Evolutionary conservation across 2,797 vertebrate genomes (phyloP).

Genomic region (Monodelphis domestica): DNA sequence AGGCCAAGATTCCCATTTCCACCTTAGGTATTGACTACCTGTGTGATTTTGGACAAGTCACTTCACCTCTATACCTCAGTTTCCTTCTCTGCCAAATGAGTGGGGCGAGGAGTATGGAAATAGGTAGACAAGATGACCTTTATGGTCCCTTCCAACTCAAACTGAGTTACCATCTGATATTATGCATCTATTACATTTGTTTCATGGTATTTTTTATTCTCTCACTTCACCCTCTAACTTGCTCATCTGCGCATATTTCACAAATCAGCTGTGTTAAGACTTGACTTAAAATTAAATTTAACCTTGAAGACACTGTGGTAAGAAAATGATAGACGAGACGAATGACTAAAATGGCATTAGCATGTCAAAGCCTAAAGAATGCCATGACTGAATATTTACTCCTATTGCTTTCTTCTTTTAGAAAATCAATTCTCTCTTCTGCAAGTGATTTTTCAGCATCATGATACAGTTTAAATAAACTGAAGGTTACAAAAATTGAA

Average conservation of each 20-base stretch:
- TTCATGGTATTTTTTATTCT: constrained; percentile 47
- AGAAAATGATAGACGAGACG: constrained; percentile 45
- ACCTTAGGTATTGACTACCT: neutral
- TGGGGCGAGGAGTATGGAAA: too few species aligned
- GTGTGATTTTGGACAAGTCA: neutral
- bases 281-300: constrained; percentile 54
- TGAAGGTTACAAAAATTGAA: neutral
- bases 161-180: constrained; percentile 33
- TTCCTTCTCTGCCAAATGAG: neutral
- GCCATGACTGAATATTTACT: neutral
- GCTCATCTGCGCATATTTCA: constrained; percentile 56
- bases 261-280: constrained; percentile 26
- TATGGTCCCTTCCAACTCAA: neutral
- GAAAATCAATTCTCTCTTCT: neutral
- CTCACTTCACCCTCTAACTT: constrained; percentile 51
- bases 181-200: constrained; percentile 60
- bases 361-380: neutral
- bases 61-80: neutral
- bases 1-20: neutral
- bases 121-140: neutral
- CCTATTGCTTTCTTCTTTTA: neutral
- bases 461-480: neutral
- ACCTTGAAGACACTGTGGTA: constrained; percentile 47
- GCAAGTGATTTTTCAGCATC: neutral
- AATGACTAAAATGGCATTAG: constrained; percentile 56